Evolutionary conservation across 2,888 invertebrate species (phyloP).

Genomic region (Machimus atricapillus): DNA sequence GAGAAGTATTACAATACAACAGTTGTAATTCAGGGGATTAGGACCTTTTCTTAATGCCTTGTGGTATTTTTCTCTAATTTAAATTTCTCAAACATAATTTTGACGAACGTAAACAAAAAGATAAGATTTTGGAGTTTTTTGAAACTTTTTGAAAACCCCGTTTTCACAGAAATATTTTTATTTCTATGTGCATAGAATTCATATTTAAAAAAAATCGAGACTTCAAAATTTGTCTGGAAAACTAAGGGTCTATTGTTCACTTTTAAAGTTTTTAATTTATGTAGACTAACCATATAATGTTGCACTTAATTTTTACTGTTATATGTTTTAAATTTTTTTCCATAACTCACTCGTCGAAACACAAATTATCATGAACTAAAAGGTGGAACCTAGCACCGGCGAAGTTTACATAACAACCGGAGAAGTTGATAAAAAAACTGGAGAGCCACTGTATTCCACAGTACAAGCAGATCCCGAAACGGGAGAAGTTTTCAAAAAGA

Average conservation of each 20-base stretch:
- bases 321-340: not conserved
- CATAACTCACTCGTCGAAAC: not conserved
- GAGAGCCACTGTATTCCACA: constrained; percentile 72
- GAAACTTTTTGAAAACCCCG: too few relatives aligned
- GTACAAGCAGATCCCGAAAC: constrained; percentile 76
- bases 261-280: not conserved
- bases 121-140: too few relatives aligned
- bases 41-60: too few relatives aligned
- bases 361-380: not conserved
- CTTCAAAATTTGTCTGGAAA: too few relatives aligned
- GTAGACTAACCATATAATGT: not conserved
- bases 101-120: too few relatives aligned
- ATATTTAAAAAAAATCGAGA: too few relatives aligned
- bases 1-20: too few relatives aligned
- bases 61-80: too few relatives aligned
- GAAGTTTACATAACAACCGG: constrained; percentile 69
- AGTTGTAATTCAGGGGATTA: not conserved
- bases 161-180: too few relatives aligned
- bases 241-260: too few relatives aligned
- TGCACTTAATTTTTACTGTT: not conserved
- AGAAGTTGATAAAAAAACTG: constrained; percentile 70
- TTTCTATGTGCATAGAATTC: too few relatives aligned
- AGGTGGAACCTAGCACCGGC: not conserved
- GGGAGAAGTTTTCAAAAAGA: constrained; percentile 75
- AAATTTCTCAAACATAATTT: too few relatives aligned